Base-by-base conservation (phyloP, 2,113 vertebrate species). In the Xenopus tropicalis region DNA sequence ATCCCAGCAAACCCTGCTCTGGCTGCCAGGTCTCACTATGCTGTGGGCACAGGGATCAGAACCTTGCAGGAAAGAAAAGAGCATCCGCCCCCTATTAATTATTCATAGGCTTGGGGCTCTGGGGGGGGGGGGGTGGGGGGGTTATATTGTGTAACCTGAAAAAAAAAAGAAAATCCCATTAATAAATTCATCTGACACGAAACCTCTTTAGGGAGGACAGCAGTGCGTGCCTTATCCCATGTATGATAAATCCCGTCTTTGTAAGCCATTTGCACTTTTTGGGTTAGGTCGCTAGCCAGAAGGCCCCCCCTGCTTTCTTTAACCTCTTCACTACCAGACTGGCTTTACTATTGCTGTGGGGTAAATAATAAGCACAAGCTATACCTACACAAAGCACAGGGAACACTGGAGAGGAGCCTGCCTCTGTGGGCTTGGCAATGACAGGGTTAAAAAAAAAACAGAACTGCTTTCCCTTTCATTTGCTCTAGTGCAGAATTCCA, bases 171-270 rank as follows among this genome's bases (percentile, higher is more conserved):
- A 87, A 82, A 84, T 80, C 68, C 77, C 81, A 83, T 86, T 89
- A 87, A 86, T 89, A 89, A 86, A 88, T 88, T 82, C 88, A 82
- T 78, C 79, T 79, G 80, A 83, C 81, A 79, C 21, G 72, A 78
- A 84, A 86, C 82, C 83, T 86, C 82, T 88, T 84, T 14, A 69
- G 80, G 80, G 75, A 81, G 81, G 77, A 77, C 78, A 76, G 66
- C 54, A 69, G 71, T 77, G 76, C 12, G 21, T 66, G 78, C 72
- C 63, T 1, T 64, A 29, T 75, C 80, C 74, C 75, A 56, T 78
- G 81, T 80, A 82, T 79, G 79, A 78, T 79, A 77, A 20, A 68
- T 81, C 82, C 79, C 22, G 75, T 77, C 71, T 51, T 78, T 82
- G 82, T 85, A 75, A 77, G 78, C 74, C 78, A 82, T 62, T 65